These are phyloP conservation scores for Micromesistius poutassou DNA, from an alignment of 2,797 vertebrate genomes.

Conservation along the genomic window DNA sequence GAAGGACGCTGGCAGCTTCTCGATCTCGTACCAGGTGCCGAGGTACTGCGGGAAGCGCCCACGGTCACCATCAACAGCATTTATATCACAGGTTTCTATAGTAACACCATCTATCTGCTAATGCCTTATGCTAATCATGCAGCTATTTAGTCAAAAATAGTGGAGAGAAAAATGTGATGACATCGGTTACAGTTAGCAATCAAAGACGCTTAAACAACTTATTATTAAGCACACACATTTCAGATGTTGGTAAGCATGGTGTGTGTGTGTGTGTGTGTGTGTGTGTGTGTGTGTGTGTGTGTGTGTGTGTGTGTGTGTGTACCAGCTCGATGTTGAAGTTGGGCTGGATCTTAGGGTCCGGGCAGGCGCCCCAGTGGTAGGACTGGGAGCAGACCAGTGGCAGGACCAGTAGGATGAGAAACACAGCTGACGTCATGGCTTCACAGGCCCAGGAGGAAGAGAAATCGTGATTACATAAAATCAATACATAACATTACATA, in stretches of 20 bases:
- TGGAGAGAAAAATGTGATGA: neutral
- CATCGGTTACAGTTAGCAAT: neutral
- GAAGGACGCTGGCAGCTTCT: constrained; percentile 79
- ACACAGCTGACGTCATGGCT: constrained; percentile 42
- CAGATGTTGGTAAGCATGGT: neutral
- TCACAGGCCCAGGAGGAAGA: neutral
- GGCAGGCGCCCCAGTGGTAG: constrained; percentile 72
- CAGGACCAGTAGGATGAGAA: constrained; percentile 50
- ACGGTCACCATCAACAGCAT: neutral
- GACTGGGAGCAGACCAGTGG: constrained; percentile 65
- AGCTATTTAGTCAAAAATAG: neutral
- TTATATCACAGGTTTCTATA: neutral
- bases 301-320: constrained; percentile 4
- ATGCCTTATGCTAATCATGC: neutral
- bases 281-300: neutral
- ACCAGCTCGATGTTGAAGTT: constrained; percentile 78
- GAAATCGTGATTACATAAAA: neutral
- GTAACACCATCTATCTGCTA: neutral
- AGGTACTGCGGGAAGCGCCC: constrained; percentile 55
- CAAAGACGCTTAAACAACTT: neutral
- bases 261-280: constrained; percentile 12
- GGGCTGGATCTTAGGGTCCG: constrained; percentile 65
- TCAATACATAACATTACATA: neutral
- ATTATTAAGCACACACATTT: neutral
- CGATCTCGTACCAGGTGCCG: constrained; percentile 83